These are phyloP conservation scores for Epirrhoe tristata DNA, from an alignment of 2,888 invertebrate species.

Conservation along the genomic window DNA sequence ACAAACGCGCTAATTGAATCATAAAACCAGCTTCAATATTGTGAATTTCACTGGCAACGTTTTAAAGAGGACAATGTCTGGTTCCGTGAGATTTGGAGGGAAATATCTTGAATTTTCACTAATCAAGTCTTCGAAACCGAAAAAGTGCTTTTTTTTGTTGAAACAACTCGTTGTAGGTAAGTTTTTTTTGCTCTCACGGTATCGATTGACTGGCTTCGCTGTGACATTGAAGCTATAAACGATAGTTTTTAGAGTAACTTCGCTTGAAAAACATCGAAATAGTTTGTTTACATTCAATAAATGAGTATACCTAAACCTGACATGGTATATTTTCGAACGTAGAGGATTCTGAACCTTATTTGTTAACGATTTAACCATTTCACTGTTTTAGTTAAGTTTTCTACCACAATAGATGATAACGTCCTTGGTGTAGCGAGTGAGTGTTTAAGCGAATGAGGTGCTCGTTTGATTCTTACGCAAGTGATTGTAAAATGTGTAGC, in stretches of 20 bases:
- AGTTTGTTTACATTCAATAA: constrained; percentile 51
- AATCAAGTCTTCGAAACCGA: constrained; percentile 41
- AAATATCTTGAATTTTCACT: constrained; percentile 39
- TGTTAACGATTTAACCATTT: not conserved
- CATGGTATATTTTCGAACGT: constrained; percentile 1
- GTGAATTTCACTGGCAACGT: constrained; percentile 21
- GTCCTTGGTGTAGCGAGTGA: not conserved
- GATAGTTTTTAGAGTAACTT: constrained; percentile 32
- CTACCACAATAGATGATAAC: not conserved
- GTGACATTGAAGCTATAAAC: constrained; percentile 27
- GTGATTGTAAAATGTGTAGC: too few species aligned
- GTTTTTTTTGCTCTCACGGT: constrained; percentile 61
- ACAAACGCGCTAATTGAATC: constrained; percentile 25
- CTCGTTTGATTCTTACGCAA: not conserved
- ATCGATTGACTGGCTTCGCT: constrained; percentile 62
- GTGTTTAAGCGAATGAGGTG: not conserved
- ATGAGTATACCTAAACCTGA: not conserved
- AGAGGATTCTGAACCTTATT: constrained; percentile 12
- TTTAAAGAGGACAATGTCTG: constrained; percentile 27
- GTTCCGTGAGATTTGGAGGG: constrained; percentile 39
- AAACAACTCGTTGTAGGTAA: constrained; percentile 58
- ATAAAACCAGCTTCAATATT: constrained; percentile 10
- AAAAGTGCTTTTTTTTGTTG: constrained; percentile 66
- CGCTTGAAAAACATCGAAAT: constrained; percentile 35
- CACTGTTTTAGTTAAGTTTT: not conserved